These are phyloP conservation scores for Oryzias celebensis DNA, from an alignment of 2,113 vertebrate genomes.

Conservation along the genomic window DNA sequence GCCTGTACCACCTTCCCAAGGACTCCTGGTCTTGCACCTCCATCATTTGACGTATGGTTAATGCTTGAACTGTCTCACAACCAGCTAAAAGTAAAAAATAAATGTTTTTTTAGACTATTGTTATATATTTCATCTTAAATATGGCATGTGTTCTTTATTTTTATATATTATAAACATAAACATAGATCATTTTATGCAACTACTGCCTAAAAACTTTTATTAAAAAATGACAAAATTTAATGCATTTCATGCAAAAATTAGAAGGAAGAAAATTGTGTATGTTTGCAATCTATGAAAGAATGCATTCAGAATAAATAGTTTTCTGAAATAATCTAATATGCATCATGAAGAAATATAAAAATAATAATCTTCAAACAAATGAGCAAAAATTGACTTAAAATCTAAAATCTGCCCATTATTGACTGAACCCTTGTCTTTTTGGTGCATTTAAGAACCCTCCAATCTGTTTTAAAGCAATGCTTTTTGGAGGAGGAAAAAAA, in stretches of 20 bases:
- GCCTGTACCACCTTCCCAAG: constrained; percentile 83
- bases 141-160: background rate
- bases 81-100: constrained; percentile 38
- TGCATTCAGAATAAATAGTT: background rate
- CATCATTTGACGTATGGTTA: constrained; percentile 72
- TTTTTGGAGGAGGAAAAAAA: constrained; percentile 4
- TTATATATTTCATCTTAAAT: background rate
- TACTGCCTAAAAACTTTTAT: background rate
- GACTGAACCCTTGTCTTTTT: too few relatives aligned
- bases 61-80: constrained; percentile 47
- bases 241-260: background rate
- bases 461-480: background rate
- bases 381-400: background rate
- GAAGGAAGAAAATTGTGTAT: too few relatives aligned
- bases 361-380: background rate
- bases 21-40: constrained; percentile 82
- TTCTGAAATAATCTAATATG: background rate
- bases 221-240: background rate
- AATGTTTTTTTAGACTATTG: background rate
- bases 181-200: background rate
- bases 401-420: too few relatives aligned
- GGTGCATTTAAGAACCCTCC: background rate
- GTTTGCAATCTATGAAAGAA: background rate
- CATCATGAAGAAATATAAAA: background rate
- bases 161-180: background rate